Evolutionary conservation across 64 coral and sea anemone genomes (phyloP).

Genomic region (Montipora sp.): DNA sequence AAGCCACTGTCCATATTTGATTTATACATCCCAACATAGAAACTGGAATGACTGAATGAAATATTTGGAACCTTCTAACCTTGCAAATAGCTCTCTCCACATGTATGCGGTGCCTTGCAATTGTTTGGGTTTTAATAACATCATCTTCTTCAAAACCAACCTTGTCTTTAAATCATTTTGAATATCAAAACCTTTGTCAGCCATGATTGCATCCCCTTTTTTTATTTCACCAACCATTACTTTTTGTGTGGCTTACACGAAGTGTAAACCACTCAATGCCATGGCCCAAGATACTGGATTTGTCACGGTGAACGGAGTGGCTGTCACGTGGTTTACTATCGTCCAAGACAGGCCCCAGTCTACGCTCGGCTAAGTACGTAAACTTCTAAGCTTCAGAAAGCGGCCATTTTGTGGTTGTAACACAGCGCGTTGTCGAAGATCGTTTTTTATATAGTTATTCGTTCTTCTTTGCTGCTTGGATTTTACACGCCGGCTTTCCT

Average conservation of each 20-base stretch:
- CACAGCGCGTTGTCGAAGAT: too few species aligned
- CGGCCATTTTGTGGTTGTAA: too few species aligned
- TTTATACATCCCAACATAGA: too few species aligned
- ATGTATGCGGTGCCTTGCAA: too few species aligned
- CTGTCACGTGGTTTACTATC: constrained; percentile 23
- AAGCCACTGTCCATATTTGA: too few species aligned
- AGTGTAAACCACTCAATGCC: background rate
- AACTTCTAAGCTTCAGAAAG: too few species aligned
- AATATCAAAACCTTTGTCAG: background rate
- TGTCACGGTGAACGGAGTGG: constrained; percentile 37
- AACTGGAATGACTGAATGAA: too few species aligned
- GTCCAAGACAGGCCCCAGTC: background rate
- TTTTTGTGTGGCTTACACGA: constrained; percentile 13
- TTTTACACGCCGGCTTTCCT: too few species aligned
- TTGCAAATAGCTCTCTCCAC: background rate
- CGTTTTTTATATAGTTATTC: too few species aligned
- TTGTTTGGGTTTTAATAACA: constrained; percentile 38
- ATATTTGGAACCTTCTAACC: too few species aligned
- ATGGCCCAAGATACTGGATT: constrained; percentile 1
- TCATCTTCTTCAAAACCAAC: constrained; percentile 47
- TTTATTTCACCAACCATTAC: constrained; percentile 12
- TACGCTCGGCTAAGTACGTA: too few species aligned
- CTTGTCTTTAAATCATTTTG: constrained; percentile 50
- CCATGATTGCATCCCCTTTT: constrained; percentile 50
- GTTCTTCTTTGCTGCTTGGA: too few species aligned